Conservation (phyloP, 2,797 vertebrate genomes). For the Aulostomus chinensis region DNA sequence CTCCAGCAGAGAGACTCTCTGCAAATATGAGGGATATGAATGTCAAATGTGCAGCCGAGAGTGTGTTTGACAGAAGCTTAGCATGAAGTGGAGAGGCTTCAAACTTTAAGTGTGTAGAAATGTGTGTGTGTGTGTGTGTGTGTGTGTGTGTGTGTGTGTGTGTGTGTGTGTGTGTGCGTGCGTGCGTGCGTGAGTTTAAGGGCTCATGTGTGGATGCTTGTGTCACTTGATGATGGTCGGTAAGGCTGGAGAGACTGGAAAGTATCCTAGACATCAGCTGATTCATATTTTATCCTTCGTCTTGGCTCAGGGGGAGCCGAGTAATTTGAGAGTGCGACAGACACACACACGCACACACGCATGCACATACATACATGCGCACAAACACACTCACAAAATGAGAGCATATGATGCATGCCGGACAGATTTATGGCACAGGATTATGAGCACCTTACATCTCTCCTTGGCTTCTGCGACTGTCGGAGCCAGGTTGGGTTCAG, state of each 20-base stretch:
- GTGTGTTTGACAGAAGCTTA: slow-evolving; percentile 61
- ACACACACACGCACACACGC: slow-evolving; percentile 32
- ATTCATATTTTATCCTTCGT: slow-evolving; percentile 78
- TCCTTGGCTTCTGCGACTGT: slow-evolving; percentile 55
- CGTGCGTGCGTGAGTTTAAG: too few relatives aligned
- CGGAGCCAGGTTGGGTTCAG: slow-evolving; percentile 66
- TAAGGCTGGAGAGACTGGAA: slow-evolving; percentile 66
- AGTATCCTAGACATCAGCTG: slow-evolving; percentile 75
- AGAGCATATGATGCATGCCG: slow-evolving; percentile 73
- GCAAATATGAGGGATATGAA: slow-evolving; percentile 57
- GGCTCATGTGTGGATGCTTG: slow-evolving; percentile 7
- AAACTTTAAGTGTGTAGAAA: slow-evolving; percentile 47
- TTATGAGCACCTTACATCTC: slow-evolving; percentile 74
- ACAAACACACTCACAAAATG: slow-evolving; percentile 46
- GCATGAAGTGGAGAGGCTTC: slow-evolving; percentile 47
- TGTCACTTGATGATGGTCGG: slow-evolving; percentile 43
- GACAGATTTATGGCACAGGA: slow-evolving; percentile 71
- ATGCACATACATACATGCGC: slow-evolving; percentile 13
- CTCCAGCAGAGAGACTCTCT: slow-evolving; percentile 49
- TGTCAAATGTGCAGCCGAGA: slow-evolving; percentile 54
- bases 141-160: slow-evolving; percentile 12
- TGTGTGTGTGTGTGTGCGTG: slow-evolving; percentile 10
- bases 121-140: slow-evolving; percentile 7
- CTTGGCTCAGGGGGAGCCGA: slow-evolving; percentile 69
- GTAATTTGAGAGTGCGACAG: slow-evolving; percentile 68